Evolutionary conservation across 2,888 invertebrate genomes (phyloP).

Genomic region (Alentia gelatinosa): DNA sequence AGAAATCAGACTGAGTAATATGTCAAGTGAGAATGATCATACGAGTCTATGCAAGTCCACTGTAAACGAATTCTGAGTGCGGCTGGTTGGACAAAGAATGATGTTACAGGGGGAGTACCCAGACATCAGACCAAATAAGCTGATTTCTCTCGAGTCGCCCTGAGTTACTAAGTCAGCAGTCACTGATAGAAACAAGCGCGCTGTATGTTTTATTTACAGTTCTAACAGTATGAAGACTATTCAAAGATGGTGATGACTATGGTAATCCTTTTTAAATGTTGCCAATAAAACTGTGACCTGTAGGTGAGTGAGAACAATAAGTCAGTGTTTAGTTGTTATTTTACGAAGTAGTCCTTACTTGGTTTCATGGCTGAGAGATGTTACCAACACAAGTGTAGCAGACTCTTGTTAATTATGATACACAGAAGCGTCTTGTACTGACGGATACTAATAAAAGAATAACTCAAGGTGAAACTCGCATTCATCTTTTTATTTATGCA

Average conservation of each 20-base stretch:
- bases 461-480: no score
- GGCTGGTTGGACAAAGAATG: neutral
- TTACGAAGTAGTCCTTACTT: neutral
- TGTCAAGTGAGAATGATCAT: neutral
- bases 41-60: neutral
- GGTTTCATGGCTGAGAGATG: no score
- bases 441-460: no score
- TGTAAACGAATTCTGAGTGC: neutral
- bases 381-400: no score
- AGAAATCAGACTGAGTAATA: neutral
- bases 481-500: no score
- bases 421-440: no score
- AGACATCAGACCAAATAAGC: neutral
- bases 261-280: conserved; percentile 37
- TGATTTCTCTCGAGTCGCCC: neutral
- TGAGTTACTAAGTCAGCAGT: no score
- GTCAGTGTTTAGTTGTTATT: neutral
- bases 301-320: conserved; percentile 49
- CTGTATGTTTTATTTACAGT: conserved; percentile 36
- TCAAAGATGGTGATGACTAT: neutral
- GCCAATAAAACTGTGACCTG: conserved; percentile 45
- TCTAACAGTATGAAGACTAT: neutral
- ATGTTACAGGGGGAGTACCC: neutral
- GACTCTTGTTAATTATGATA: no score
- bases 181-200: neutral